Evolutionary conservation across 2,888 invertebrate genomes (phyloP).

Genomic region (Apamea sordens): DNA sequence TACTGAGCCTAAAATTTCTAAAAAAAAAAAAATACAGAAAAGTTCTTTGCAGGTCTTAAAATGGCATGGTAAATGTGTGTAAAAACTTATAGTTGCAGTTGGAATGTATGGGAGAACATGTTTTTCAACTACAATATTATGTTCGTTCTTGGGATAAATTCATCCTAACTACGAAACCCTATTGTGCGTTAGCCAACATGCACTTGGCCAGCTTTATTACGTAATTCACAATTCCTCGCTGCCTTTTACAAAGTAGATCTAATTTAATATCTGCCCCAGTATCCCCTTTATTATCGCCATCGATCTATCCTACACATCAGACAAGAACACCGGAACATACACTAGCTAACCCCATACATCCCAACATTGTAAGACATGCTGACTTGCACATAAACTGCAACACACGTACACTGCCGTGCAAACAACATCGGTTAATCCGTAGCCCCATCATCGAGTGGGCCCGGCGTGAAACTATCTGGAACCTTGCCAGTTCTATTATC

Average conservation of each 20-base stretch:
- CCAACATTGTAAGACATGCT: constrained; percentile 56
- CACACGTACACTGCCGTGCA: constrained; percentile 68
- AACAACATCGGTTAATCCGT: constrained; percentile 81
- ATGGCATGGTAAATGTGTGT: too few relatives aligned
- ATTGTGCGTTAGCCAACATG: neutral
- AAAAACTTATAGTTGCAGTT: too few relatives aligned
- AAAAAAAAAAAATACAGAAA: too few relatives aligned
- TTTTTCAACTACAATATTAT: too few relatives aligned
- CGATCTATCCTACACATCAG: neutral
- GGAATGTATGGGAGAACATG: too few relatives aligned
- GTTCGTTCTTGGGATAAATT: neutral
- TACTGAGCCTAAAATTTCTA: too few relatives aligned
- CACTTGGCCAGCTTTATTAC: neutral
- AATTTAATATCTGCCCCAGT: neutral
- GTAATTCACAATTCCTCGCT: neutral
- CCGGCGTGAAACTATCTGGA: constrained; percentile 79
- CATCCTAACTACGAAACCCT: neutral
- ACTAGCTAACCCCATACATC: constrained; percentile 27
- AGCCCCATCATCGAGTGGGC: constrained; percentile 76
- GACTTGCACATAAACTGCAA: constrained; percentile 57
- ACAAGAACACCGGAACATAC: constrained; percentile 7
- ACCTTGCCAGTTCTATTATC: constrained; percentile 83
- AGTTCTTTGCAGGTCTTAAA: too few relatives aligned
- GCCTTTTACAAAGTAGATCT: neutral
- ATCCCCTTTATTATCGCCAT: neutral